These are phyloP conservation scores for Benitochromis conjunctus DNA, from an alignment of 2,113 vertebrate genomes.

Conservation along the genomic window DNA sequence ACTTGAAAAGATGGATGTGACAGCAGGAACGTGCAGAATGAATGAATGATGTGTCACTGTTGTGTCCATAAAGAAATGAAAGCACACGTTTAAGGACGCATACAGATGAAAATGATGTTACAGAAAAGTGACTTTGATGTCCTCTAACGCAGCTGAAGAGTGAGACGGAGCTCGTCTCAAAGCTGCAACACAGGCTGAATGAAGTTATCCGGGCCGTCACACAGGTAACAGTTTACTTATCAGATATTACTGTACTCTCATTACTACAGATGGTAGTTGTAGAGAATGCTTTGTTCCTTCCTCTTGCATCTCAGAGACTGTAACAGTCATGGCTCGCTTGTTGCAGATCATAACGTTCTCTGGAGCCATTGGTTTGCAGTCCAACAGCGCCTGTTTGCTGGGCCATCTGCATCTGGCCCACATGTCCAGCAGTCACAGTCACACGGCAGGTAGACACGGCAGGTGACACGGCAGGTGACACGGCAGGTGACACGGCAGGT, in stretches of 20 bases:
- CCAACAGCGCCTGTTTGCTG: conserved; percentile 86
- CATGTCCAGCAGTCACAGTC: conserved; percentile 80
- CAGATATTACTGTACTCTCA: accelerated
- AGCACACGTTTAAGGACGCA: neutral
- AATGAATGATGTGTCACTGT: neutral
- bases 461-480: conserved; percentile 88
- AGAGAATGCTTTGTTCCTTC: neutral
- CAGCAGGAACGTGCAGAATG: neutral
- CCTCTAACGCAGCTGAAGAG: conserved; percentile 77
- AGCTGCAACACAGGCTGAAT: conserved; percentile 84
- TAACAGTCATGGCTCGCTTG: neutral
- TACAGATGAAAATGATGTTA: no score
- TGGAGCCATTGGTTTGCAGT: conserved; percentile 88
- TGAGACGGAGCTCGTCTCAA: conserved; percentile 80
- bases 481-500: conserved; percentile 89
- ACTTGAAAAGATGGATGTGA: neutral
- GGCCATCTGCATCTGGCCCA: conserved; percentile 86
- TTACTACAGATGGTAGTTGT: accelerated
- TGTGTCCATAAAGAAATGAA: neutral
- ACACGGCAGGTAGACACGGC: conserved; percentile 86
- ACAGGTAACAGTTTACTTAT: conserved; percentile 72
- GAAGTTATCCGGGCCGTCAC: conserved; percentile 88
- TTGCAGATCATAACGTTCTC: conserved; percentile 84
- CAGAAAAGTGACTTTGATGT: no score
- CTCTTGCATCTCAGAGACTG: accelerated